Conservation (phyloP, 2,888 invertebrate genomes). For the Esperia sulphurella region DNA sequence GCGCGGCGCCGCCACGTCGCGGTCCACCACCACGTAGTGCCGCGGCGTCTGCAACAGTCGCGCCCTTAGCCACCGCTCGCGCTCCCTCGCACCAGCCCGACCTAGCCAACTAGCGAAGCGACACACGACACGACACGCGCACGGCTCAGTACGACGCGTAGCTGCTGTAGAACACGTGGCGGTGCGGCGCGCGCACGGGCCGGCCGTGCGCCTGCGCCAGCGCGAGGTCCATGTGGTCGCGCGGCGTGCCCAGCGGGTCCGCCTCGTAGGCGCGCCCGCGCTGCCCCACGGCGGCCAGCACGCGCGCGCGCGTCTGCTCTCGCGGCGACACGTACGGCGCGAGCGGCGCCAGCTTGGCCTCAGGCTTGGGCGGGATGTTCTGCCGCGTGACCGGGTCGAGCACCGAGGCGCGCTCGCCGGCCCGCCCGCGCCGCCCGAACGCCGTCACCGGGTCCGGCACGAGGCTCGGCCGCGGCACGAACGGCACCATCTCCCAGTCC, state of each 20-base stretch:
- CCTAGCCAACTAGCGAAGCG: constrained; percentile 66
- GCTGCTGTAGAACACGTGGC: constrained; percentile 76
- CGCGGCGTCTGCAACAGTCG: constrained; percentile 90
- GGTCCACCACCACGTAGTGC: constrained; percentile 92
- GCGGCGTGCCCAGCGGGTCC: constrained; percentile 79
- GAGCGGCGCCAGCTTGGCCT: constrained; percentile 79
- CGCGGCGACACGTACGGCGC: constrained; percentile 84
- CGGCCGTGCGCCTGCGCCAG: constrained; percentile 81
- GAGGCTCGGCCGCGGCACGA: constrained; percentile 91
- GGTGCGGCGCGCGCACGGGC: constrained; percentile 67
- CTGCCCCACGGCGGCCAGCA: constrained; percentile 78
- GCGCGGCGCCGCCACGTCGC: constrained; percentile 83
- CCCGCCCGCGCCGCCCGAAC: constrained; percentile 83
- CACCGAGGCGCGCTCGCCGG: constrained; percentile 65
- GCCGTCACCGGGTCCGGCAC: constrained; percentile 92
- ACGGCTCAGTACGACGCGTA: constrained; percentile 67
- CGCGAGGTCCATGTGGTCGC: constrained; percentile 82
- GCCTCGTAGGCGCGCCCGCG: constrained; percentile 80
- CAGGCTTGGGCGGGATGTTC: constrained; percentile 81
- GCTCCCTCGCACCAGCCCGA: constrained; percentile 50
- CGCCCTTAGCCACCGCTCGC: constrained; percentile 43
- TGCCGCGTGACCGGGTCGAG: constrained; percentile 79
- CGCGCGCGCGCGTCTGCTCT: constrained; percentile 82
- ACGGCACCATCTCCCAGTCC: constrained; percentile 94
- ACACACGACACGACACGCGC: constrained; percentile 50